Evolutionary conservation across 2,113 vertebrate genomes (phyloP), one percentile per base, ranked within the genome.

Genomic region (Odocoileus hemionus): DNA sequence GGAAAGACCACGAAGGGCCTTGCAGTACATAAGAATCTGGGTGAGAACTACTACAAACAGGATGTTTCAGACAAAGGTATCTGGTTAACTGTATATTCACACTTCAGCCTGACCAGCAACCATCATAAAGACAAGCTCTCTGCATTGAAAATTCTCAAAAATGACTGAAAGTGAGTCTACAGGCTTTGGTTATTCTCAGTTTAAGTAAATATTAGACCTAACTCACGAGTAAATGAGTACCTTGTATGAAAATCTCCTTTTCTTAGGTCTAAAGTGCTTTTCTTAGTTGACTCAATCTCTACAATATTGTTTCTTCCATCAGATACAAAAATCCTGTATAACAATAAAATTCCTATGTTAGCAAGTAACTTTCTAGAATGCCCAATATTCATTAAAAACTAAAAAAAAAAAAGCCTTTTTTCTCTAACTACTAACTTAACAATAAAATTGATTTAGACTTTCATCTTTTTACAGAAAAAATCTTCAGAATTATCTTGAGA

Each of bases 401-500:
- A 86, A 85, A 52, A 94, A 39, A 39, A 54, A 39, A 17, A 15
- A 84, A 60, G 28, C 4, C 25, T 39, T n/a, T 86, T 83, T 58
- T 5, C 50, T 78, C 84, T 94, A 92, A 94, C 57, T 80, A 78
- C 28, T 89, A 84, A 94, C 50, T 84, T 94, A n/a, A 36, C 14
- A 85, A 87, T 64, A 94, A 96, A 80, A 98, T 6, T 89, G 33
- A 76, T 39, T 82, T 55, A 82, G 21, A 43, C 83, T 91, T 96
- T 96, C 60, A 92, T 55, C 96, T 89, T 57, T 96, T 90, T 58
- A 82, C 28, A 55, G 55, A 70, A 95, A 97, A 97, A 61, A 79
- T n/a, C 11, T 83, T 92, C 50, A 61, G 13, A 90, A 96, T 87
- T 83, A 95, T 52, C 55, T 79, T 78, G 39, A 87, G 36, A 86